Evolutionary conservation across 1,140 invertebrate species (phyloP).

Genomic region (Trachelipus rathkii): DNA sequence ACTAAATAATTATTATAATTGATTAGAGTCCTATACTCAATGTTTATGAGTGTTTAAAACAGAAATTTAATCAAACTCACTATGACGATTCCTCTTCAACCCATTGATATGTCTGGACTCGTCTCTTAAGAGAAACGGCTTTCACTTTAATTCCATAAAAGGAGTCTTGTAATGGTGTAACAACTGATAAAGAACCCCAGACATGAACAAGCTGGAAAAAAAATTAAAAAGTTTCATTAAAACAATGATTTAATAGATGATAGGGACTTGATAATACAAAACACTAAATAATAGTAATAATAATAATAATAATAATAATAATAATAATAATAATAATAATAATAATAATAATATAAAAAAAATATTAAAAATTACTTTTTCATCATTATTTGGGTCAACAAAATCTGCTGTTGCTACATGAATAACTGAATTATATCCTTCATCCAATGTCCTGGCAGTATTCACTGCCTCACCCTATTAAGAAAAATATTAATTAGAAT

Average conservation of each 20-base stretch:
- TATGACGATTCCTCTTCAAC: slow-evolving; percentile 62
- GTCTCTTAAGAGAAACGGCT: slow-evolving; percentile 66
- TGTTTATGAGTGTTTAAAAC: too few relatives aligned
- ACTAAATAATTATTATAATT: too few relatives aligned
- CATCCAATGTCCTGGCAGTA: slow-evolving; percentile 3
- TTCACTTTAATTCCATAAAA: slow-evolving; percentile 71
- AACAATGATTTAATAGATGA: too few relatives aligned
- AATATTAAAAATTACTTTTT: neutral
- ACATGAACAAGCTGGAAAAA: slow-evolving; percentile 63
- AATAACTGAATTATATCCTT: slow-evolving; percentile 2
- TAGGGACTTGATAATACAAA: too few relatives aligned
- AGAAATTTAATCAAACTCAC: too few relatives aligned
- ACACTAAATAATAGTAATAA: too few relatives aligned
- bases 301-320: too few relatives aligned
- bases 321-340: too few relatives aligned
- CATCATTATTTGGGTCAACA: slow-evolving; percentile 1
- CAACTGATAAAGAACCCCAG: slow-evolving; percentile 63
- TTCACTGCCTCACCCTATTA: neutral
- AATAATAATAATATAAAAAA: too few relatives aligned
- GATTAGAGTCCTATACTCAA: too few relatives aligned
- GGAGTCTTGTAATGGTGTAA: slow-evolving; percentile 74
- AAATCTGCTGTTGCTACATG: neutral
- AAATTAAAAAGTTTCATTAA: neutral
- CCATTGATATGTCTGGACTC: slow-evolving; percentile 90
- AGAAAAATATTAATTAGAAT: neutral